Evolutionary conservation across 2,797 vertebrate species (phyloP), one percentile per base, ranked within the genome.

Genomic region (Nyctibius grandis): DNA sequence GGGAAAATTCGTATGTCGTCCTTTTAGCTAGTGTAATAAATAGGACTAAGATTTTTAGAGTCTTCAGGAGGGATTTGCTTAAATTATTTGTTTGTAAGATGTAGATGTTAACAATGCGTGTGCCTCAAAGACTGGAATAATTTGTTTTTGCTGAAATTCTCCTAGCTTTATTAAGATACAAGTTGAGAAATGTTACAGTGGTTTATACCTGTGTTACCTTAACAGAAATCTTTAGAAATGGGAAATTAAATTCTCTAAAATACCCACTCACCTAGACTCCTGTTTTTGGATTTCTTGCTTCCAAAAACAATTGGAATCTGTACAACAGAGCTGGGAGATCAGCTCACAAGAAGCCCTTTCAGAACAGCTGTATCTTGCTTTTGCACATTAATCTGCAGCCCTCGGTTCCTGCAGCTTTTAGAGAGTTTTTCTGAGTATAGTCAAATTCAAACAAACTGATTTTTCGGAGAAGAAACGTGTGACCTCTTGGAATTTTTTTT

Each of bases 81-180:
- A 61, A 86, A 56, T 90, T 89, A 90, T 94, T 90, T 90, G 38
- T 86, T n/a, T 90, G 44, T 88, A 82, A 90, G 70, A 82, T 70
- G 48, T 51, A 77, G 81, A 60, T 92, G 69, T 88, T 95, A 42
- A 13, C n/a, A 63, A 56, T 54, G 40, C 70, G 54, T 82, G 91
- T 96, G 94, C 92, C 96, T 96, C 90, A 64, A 51, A 93, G 70
- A 95, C 90, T 88, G 90, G 91, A 94, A 82, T 69, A 1, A 13
- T 69, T 75, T 54, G 48, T 5, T 91, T 89, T 82, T 1, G 2
- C 26, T 80, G 48, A 70, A 82, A 40, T 87, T 89, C 38, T 89
- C 33, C 5, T 90, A 82, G 60, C 81, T 88, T 69, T 90, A 72
- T 40, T 72, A 59, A 78, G 73, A 54, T 75, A 31, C 0, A 12